Evolutionary conservation across 2,888 invertebrate species (phyloP).

Genomic region (Biston betularia): DNA sequence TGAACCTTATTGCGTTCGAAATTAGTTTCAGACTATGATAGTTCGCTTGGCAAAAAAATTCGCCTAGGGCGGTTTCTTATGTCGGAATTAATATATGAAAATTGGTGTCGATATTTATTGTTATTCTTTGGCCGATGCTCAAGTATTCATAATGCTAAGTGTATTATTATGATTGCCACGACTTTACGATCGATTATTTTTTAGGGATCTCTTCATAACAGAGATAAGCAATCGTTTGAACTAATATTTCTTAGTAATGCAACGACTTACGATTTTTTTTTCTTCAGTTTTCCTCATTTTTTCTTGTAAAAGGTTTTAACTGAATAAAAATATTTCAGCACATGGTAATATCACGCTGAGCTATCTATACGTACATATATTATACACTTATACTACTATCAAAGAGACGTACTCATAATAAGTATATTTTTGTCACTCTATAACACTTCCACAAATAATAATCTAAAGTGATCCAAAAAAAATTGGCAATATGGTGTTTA

Average conservation of each 20-base stretch:
- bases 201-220: slow-evolving; percentile 22
- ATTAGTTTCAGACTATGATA: slow-evolving; percentile 1
- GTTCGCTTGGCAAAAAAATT: slow-evolving; percentile 12
- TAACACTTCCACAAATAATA: too few species aligned
- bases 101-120: slow-evolving; percentile 65
- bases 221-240: slow-evolving; percentile 9
- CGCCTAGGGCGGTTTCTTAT: slow-evolving; percentile 52
- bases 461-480: too few species aligned
- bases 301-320: slow-evolving; percentile 3
- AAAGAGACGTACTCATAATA: too few species aligned
- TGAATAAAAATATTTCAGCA: too few species aligned
- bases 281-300: slow-evolving; percentile 16
- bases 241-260: slow-evolving; percentile 15
- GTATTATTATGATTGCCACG: slow-evolving; percentile 51
- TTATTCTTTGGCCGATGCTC: slow-evolving; percentile 65
- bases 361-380: too few species aligned
- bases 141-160: slow-evolving; percentile 68
- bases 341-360: too few species aligned
- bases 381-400: too few species aligned
- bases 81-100: slow-evolving; percentile 70
- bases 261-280: slow-evolving; percentile 3
- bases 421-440: too few species aligned
- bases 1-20: slow-evolving; percentile 2
- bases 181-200: slow-evolving; percentile 28
- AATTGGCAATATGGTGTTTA: too few species aligned